Evolutionary conservation across 2,113 vertebrate species (phyloP), one percentile per base, ranked within the genome.

Genomic region (Macaca fascicularis): DNA sequence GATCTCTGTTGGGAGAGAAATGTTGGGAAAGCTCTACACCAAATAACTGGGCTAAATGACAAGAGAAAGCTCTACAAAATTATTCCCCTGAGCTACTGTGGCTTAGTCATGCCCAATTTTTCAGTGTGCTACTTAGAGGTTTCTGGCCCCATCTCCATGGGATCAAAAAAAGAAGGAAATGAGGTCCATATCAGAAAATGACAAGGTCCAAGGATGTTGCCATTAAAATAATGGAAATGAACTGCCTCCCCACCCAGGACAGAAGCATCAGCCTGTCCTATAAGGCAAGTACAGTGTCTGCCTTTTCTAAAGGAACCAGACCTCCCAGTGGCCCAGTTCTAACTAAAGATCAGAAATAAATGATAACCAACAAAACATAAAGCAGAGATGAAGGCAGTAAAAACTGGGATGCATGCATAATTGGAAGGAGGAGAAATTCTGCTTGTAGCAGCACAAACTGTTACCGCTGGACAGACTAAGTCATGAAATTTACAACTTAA

Each of bases 91-190:
- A 80, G 93, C 61, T 92, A 90, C 76, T 97, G 96, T 91, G 74
- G 94, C 64, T 97, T 82, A 91, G 94, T 89, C 83, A 94, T 70
- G 70, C 59, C 79, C 94, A 45, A 89, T 64, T 96, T 94, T 96
- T 50, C 93, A 83, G 48, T 32, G 67, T 74, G 93, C 61, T 97
- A 89, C 91, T 93, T 95, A 89, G 76, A 98, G 85, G 22, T 86
- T 86, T 91, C 82, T 80, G 78, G 89, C 85, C 55, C 32, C 20
- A 23, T 85, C 72, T 83, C 78, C 61, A n/a, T 67, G 30, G 1
- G 22, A 75, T 52, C 0, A 13, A 90, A 95, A 95, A 82, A 45
- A 76, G 80, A 87, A 92, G 61, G 67, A 93, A 95, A 94, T 84
- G 40, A 88, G 30, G 67, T 84, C 78, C 8, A 1, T 50, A 61